A percentile compares a stretch with the other conserved stretches of the same genome.
These are phyloP conservation scores for Cryptophagus acutangulus DNA, from an alignment of 2,888 invertebrate genomes.

Conservation along the genomic window DNA sequence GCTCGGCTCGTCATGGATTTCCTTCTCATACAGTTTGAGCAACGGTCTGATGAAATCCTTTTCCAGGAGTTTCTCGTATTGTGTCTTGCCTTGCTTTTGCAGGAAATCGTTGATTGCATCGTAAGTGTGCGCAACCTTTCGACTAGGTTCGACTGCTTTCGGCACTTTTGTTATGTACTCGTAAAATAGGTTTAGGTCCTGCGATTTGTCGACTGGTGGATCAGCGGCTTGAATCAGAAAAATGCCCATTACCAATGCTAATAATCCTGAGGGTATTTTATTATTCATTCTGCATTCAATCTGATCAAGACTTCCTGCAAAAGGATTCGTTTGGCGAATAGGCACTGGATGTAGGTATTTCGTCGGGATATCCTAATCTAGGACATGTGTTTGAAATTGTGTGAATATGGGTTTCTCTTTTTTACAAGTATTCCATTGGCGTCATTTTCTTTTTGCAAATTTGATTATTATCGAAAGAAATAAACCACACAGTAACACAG, in stretches of 20 bases:
- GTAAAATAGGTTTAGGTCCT: conserved; percentile 32
- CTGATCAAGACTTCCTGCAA: no score
- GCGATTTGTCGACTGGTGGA: conserved; percentile 39
- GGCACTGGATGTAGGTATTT: no score
- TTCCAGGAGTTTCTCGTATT: conserved; percentile 41
- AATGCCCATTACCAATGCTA: conserved; percentile 45
- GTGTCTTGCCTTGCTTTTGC: conserved; percentile 36
- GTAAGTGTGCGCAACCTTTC: conserved; percentile 16
- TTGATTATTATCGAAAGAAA: no score
- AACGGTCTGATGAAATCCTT: conserved; percentile 43
- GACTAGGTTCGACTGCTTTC: conserved; percentile 3
- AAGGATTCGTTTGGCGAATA: no score
- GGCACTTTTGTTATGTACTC: conserved; percentile 33
- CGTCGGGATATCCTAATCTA: no score
- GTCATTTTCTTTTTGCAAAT: no score
- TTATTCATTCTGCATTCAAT: conserved; percentile 48
- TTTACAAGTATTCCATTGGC: no score
- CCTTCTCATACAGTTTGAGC: conserved; percentile 38
- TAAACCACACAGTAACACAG: conserved; percentile 35
- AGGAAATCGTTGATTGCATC: conserved; percentile 35
- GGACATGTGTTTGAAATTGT: no score
- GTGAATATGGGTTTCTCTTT: no score
- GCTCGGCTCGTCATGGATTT: conserved; percentile 30
- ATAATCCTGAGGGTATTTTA: conserved; percentile 44
- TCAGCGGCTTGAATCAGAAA: conserved; percentile 47